Evolutionary conservation across 2,888 invertebrate species (phyloP).

Genomic region (Drosophila quasianomalipes): DNA sequence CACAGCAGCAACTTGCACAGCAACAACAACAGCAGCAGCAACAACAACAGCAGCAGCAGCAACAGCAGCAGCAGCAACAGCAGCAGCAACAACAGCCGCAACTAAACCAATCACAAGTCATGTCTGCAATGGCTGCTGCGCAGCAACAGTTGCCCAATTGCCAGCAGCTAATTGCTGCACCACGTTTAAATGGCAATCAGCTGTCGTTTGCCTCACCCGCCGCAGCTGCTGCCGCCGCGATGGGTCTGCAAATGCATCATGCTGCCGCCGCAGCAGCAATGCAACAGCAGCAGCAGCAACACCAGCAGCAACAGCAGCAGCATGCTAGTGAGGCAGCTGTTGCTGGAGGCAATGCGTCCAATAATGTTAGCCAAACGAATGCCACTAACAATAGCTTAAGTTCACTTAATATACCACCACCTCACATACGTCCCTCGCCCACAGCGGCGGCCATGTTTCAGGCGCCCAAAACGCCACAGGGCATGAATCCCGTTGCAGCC

Average conservation of each 20-base stretch:
- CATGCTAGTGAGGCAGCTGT: constrained; percentile 50
- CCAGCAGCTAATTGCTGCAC: constrained; percentile 86
- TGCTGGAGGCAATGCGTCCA: constrained; percentile 55
- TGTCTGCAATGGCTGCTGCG: constrained; percentile 74
- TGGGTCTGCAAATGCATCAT: constrained; percentile 86
- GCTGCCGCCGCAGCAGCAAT: constrained; percentile 83
- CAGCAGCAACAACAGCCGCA: constrained; percentile 62
- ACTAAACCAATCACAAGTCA: constrained; percentile 67
- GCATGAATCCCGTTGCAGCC: constrained; percentile 86
- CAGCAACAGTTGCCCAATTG: constrained; percentile 69
- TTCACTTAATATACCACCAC: constrained; percentile 87
- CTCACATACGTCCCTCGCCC: constrained; percentile 90
- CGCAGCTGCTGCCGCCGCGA: constrained; percentile 85
- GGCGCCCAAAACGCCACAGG: constrained; percentile 92
- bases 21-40: constrained; percentile 63
- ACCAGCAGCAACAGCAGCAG: constrained; percentile 52
- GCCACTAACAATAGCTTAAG: constrained; percentile 86
- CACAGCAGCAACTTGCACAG: constrained; percentile 85
- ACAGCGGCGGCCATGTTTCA: constrained; percentile 92
- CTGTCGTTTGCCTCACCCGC: constrained; percentile 85
- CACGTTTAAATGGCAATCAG: constrained; percentile 87
- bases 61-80: constrained; percentile 62
- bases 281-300: constrained; percentile 70
- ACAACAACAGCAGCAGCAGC: neutral
- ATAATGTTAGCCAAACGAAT: constrained; percentile 59